Conservation (phyloP, 2,797 vertebrate species). For the Clarias fuscus region DNA sequence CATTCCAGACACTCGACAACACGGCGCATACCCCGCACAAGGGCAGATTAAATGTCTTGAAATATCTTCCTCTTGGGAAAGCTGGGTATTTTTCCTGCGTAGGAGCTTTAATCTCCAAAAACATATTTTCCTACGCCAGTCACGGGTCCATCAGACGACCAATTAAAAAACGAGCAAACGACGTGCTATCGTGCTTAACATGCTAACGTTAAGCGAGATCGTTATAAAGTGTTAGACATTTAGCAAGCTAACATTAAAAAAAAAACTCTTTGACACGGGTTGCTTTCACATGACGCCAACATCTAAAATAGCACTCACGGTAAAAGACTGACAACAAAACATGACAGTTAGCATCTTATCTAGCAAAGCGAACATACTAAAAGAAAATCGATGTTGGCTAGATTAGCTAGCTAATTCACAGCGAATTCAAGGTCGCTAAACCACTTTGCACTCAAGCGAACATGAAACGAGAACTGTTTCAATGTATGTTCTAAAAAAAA, state of each 20-base stretch:
- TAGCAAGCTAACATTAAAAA: background rate
- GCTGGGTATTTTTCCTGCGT: background rate
- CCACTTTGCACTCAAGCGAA: background rate
- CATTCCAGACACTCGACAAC: background rate
- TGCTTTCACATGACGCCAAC: background rate
- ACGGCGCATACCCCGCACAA: background rate
- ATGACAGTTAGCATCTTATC: too few relatives aligned
- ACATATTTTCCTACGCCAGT: background rate
- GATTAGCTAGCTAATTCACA: background rate
- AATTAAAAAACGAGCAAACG: background rate
- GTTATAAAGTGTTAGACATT: background rate
- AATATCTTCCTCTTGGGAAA: background rate
- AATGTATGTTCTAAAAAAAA: too few relatives aligned
- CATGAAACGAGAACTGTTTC: background rate
- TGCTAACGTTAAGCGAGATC: background rate
- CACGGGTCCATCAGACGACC: background rate
- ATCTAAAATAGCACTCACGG: background rate
- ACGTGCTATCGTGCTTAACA: too few relatives aligned
- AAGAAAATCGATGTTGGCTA: background rate
- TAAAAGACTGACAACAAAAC: too few relatives aligned
- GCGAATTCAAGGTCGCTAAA: background rate
- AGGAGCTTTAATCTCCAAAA: background rate
- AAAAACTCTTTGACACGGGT: background rate
- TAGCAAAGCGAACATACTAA: background rate
- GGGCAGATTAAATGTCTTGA: constrained; percentile 3